A percentile compares a stretch with the other conserved stretches of the same genome.
phyloP scores from a whole-genome alignment of 2,113 vertebrate species.

The Picathartes gymnocephalus region DNA sequence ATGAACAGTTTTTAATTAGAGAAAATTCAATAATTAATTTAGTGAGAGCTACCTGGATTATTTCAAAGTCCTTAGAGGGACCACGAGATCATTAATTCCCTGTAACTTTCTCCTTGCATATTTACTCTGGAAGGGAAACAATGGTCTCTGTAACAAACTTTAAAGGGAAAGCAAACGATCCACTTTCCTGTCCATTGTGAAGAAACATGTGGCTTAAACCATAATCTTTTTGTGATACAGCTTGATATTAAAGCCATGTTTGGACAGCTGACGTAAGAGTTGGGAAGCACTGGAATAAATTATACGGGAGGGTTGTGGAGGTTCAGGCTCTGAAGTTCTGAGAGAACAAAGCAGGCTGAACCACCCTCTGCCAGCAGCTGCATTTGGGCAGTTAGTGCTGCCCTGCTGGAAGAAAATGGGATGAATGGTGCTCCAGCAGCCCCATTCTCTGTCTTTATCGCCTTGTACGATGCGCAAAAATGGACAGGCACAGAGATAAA shows the following conservation, averaged over 20 bases:
- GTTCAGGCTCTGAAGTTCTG: background rate
- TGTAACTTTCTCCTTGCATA: background rate
- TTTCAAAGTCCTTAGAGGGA: conserved; percentile 1
- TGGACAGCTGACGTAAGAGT: background rate
- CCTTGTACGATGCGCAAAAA: background rate
- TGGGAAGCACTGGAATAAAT: background rate
- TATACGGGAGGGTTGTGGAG: background rate
- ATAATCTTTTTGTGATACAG: background rate
- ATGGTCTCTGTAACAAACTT: background rate
- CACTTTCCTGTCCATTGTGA: background rate
- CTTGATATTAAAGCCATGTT: background rate
- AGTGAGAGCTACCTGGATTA: background rate
- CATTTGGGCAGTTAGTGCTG: background rate
- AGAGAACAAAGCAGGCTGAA: background rate
- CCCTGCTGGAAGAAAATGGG: background rate
- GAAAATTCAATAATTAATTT: conserved; percentile 40
- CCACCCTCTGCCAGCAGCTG: background rate
- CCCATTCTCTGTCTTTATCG: background rate
- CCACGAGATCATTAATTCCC: background rate
- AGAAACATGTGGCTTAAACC: background rate
- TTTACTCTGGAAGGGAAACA: background rate
- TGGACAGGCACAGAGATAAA: background rate
- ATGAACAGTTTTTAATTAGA: conserved; percentile 17
- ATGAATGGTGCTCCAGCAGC: background rate
- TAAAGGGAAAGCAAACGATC: background rate